phyloP scores from a whole-genome alignment of 2,113 vertebrate genomes.

The Ramphastos sulfuratus region DNA sequence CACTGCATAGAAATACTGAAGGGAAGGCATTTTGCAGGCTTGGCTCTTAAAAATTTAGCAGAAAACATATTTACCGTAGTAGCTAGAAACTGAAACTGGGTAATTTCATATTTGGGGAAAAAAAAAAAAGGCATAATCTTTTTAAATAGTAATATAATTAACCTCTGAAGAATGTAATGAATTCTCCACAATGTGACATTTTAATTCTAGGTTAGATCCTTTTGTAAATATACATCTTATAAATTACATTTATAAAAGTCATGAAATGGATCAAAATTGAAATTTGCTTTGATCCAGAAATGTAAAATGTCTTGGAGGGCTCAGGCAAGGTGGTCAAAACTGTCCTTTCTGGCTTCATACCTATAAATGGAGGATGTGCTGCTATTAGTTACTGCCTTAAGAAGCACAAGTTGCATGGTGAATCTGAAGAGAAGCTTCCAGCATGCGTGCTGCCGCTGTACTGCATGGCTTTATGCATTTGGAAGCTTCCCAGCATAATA shows the following conservation, averaged over 20 bases:
- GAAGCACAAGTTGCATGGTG: background rate
- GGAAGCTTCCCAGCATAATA: background rate
- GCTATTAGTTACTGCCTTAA: background rate
- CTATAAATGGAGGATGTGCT: background rate
- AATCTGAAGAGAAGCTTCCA: background rate
- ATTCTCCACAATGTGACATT: background rate
- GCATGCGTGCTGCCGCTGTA: background rate
- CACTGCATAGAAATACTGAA: background rate
- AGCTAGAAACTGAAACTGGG: background rate
- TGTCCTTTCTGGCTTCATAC: background rate
- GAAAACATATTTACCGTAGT: background rate
- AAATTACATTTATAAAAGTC: background rate
- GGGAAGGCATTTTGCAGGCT: background rate
- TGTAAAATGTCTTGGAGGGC: background rate
- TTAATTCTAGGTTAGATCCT: background rate
- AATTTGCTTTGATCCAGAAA: background rate
- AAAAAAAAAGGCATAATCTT: background rate
- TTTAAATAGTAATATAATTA: slow-evolving; percentile 23
- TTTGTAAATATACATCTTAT: background rate
- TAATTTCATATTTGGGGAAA: background rate
- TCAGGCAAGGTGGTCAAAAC: background rate
- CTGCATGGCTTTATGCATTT: background rate
- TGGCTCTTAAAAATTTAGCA: background rate
- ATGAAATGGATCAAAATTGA: background rate
- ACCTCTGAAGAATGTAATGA: background rate